These are phyloP conservation scores for Cyrtorhinus lividipennis DNA, from an alignment of 1,140 invertebrate species.

Conservation along the genomic window DNA sequence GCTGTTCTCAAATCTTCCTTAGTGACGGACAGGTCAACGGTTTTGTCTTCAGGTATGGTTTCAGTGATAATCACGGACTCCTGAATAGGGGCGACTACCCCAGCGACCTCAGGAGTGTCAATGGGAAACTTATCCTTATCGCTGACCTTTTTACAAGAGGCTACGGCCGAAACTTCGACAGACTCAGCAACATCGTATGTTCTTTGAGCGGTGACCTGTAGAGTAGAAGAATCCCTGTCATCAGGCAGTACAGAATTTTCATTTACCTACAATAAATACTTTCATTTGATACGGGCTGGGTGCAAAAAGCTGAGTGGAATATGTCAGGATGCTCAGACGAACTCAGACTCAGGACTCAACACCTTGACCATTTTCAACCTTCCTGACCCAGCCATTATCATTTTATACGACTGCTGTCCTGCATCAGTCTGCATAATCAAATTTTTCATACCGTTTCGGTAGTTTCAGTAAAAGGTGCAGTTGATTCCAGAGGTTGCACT, in stretches of 20 bases:
- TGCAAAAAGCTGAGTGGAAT: neutral
- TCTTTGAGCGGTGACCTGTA: slow-evolving; percentile 20
- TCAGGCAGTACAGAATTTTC: too few species aligned
- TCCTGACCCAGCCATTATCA: too few species aligned
- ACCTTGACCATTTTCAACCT: too few species aligned
- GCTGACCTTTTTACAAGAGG: slow-evolving; percentile 44
- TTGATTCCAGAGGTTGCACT: slow-evolving; percentile 34
- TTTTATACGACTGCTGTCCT: too few species aligned
- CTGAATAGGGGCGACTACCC: slow-evolving; percentile 19
- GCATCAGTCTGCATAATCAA: too few species aligned
- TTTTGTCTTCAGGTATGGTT: slow-evolving; percentile 29
- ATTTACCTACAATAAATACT: too few species aligned
- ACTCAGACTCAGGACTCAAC: too few species aligned
- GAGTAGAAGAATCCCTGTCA: too few species aligned
- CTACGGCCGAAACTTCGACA: slow-evolving; percentile 41
- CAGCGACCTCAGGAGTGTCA: slow-evolving; percentile 28
- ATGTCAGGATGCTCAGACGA: neutral
- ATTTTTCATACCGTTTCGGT: slow-evolving; percentile 23
- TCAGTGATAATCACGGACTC: slow-evolving; percentile 33
- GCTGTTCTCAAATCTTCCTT: slow-evolving; percentile 12
- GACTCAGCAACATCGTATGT: slow-evolving; percentile 33
- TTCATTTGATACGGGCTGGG: too few species aligned
- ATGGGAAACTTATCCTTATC: slow-evolving; percentile 32
- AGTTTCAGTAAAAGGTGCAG: slow-evolving; percentile 26
- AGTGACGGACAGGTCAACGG: slow-evolving; percentile 15